Conservation (phyloP, 2,888 invertebrate species). For the Drosophila emarginata region DNA sequence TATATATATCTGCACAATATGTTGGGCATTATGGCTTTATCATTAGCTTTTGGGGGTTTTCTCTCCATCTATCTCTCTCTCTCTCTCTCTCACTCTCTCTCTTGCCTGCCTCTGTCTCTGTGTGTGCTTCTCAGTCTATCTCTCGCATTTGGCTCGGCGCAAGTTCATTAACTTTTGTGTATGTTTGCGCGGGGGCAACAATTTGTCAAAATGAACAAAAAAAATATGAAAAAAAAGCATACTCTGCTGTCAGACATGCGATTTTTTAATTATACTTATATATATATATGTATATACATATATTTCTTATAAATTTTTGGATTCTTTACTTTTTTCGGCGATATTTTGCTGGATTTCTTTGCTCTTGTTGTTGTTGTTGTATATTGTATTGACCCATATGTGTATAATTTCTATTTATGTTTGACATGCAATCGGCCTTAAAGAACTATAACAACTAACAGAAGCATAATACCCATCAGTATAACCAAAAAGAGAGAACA, state of each 20-base stretch:
- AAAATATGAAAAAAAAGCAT: neutral
- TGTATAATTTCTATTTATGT: constrained; percentile 35
- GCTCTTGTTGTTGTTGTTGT: neutral
- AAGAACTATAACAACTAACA: constrained; percentile 12
- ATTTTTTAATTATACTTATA: constrained; percentile 65
- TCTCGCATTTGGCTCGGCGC: constrained; percentile 32
- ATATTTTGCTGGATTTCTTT: constrained; percentile 5
- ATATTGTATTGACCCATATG: constrained; percentile 6
- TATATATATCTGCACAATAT: neutral
- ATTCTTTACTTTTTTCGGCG: constrained; percentile 22
- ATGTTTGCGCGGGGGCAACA: constrained; percentile 54
- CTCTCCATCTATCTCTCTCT: constrained; percentile 12
- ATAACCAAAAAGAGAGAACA: neutral
- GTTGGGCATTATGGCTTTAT: constrained; percentile 51
- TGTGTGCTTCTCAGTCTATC: constrained; percentile 15
- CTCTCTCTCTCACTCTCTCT: constrained; percentile 37
- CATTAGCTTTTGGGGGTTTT: constrained; percentile 50
- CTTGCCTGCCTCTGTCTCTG: constrained; percentile 3
- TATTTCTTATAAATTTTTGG: constrained; percentile 32
- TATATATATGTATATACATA: constrained; percentile 36
- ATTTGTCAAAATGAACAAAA: constrained; percentile 61
- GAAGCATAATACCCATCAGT: constrained; percentile 3
- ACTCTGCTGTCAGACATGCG: constrained; percentile 63
- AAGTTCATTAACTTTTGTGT: constrained; percentile 74
- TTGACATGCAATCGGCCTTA: constrained; percentile 29